A percentile compares a stretch with the other conserved stretches of the same genome.
phyloP scores from a whole-genome alignment of 2,888 invertebrate species.

The Melanchra persicariae region DNA sequence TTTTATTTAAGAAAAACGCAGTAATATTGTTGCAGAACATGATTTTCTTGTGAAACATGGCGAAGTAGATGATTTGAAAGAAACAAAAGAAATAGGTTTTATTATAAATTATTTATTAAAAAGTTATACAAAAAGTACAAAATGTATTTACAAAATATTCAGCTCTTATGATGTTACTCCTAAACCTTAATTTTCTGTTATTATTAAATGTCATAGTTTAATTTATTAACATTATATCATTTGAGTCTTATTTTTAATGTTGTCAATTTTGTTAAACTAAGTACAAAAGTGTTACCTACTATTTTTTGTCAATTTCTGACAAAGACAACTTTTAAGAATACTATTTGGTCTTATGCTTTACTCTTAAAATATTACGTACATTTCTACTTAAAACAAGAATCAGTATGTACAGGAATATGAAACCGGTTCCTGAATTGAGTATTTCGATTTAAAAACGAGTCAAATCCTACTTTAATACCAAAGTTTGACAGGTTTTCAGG shows the following conservation, averaged over 20 bases:
- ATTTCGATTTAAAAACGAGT: neutral
- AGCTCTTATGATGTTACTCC: neutral
- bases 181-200: neutral
- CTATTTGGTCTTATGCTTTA: neutral
- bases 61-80: too few relatives aligned
- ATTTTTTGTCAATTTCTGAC: neutral
- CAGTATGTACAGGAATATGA: slow-evolving; percentile 37
- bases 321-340: neutral
- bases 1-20: too few relatives aligned
- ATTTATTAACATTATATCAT: neutral
- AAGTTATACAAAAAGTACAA: slow-evolving; percentile 23
- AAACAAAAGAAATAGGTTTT: neutral
- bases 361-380: neutral
- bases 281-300: neutral
- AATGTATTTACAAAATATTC: slow-evolving; percentile 48
- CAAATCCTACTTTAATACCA: too few relatives aligned
- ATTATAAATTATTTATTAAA: slow-evolving; percentile 28
- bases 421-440: neutral
- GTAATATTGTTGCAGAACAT: neutral
- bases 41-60: neutral
- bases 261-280: neutral
- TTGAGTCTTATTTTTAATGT: neutral
- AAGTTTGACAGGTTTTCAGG: neutral
- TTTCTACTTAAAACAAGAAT: slow-evolving; percentile 6
- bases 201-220: neutral